Evolutionary conservation across 2,113 vertebrate genomes (phyloP).

Genomic region (Collichthys lucidus): DNA sequence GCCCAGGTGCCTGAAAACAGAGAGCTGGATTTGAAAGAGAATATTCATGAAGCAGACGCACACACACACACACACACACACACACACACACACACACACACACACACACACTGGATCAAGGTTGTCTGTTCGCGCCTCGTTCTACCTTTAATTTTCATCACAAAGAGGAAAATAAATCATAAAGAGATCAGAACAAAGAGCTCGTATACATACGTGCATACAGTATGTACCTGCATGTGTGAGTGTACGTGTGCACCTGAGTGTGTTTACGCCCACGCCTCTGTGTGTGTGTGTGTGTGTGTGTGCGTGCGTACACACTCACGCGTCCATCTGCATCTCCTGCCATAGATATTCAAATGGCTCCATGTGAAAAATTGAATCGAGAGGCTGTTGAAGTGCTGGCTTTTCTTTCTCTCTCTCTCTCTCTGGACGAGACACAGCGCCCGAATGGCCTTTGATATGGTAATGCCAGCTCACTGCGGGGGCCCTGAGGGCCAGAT

Average conservation of each 20-base stretch:
- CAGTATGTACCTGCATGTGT: conserved; percentile 41
- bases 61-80: no score
- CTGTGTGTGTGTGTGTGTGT: background rate
- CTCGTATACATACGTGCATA: conserved; percentile 7
- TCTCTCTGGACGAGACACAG: conserved; percentile 12
- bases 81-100: conserved; percentile 7
- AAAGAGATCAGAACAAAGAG: conserved; percentile 46
- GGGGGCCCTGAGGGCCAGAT: conserved; percentile 81
- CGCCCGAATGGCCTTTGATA: conserved; percentile 66
- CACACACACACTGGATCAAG: conserved; percentile 35
- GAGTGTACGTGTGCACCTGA: background rate
- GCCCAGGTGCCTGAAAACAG: conserved; percentile 59
- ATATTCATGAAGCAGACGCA: conserved; percentile 74
- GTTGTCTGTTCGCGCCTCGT: conserved; percentile 35
- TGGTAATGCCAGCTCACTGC: conserved; percentile 62
- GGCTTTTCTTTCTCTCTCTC: conserved; percentile 67
- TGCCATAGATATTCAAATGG: conserved; percentile 94
- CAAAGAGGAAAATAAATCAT: conserved; percentile 56
- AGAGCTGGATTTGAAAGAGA: conserved; percentile 64
- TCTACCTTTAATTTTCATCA: conserved; percentile 55
- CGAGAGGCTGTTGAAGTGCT: conserved; percentile 87
- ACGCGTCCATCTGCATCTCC: conserved; percentile 78
- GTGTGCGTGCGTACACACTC: background rate
- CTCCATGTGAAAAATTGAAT: conserved; percentile 90
- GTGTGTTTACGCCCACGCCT: background rate